phyloP scores from a whole-genome alignment of 2,888 invertebrate species.

The Pyrocoelia pectoralis region DNA sequence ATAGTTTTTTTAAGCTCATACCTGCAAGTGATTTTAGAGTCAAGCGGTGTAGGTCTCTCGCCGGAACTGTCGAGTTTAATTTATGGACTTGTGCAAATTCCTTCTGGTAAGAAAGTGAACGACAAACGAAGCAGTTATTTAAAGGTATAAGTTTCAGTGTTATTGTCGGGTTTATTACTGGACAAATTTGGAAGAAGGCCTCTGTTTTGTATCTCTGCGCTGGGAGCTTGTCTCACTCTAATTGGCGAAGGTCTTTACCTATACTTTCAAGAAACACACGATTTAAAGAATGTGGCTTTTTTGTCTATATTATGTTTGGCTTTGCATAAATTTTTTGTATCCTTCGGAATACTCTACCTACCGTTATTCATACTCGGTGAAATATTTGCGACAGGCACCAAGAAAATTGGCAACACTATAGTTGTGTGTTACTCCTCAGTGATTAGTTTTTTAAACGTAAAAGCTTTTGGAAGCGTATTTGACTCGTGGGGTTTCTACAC shows the following conservation, averaged over 20 bases:
- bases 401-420: no score
- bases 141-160: neutral
- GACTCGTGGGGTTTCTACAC: no score
- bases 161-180: conserved; percentile 7
- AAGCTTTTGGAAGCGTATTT: no score
- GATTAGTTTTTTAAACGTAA: no score
- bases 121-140: neutral
- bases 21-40: conserved; percentile 66
- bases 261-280: conserved; percentile 38
- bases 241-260: conserved; percentile 41
- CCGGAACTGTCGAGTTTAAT: conserved; percentile 65
- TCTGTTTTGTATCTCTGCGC: conserved; percentile 64
- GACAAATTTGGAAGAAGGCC: conserved; percentile 65
- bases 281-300: no score
- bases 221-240: conserved; percentile 64
- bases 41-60: conserved; percentile 62
- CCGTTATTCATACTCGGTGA: no score
- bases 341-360: no score
- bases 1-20: conserved; percentile 67
- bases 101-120: conserved; percentile 57
- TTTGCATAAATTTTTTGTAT: no score
- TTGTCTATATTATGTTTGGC: no score
- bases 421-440: no score
- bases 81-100: conserved; percentile 65
- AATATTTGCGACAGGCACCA: no score